A percentile compares a stretch with the other conserved stretches of the same genome.
These are phyloP conservation scores for Chromis chromis DNA, from an alignment of 2,797 vertebrate genomes.

Conservation along the genomic window DNA sequence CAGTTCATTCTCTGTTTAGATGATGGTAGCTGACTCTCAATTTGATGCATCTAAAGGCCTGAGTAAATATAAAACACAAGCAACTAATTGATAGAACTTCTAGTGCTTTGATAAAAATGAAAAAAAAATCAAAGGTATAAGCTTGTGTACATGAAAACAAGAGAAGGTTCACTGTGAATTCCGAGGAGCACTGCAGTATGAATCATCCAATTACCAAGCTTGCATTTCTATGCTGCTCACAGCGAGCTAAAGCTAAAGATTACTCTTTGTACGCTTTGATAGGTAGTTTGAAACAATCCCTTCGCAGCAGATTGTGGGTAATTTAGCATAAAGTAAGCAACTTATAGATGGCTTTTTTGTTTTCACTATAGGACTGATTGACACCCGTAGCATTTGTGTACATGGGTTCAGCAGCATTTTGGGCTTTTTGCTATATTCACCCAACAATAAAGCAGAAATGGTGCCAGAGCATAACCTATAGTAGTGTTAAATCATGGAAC, in stretches of 20 bases:
- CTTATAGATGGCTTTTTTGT: no score
- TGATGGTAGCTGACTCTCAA: not conserved
- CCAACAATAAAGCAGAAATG: not conserved
- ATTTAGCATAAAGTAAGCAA: not conserved
- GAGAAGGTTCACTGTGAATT: not conserved
- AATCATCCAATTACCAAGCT: not conserved
- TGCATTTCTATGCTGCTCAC: not conserved
- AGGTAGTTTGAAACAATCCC: not conserved
- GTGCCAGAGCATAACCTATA: not conserved
- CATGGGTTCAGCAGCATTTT: not conserved
- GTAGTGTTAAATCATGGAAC: not conserved
- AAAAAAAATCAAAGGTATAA: not conserved
- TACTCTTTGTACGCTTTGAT: not conserved
- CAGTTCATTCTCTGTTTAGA: not conserved
- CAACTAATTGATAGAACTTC: not conserved
- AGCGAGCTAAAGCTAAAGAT: not conserved
- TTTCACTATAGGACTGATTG: not conserved
- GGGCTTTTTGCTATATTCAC: not conserved
- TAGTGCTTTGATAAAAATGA: not conserved
- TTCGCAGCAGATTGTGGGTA: not conserved
- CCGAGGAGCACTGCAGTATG: not conserved
- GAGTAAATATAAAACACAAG: not conserved
- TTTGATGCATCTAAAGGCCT: not conserved
- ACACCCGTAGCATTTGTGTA: not conserved
- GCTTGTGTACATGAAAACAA: not conserved